Evolutionary conservation across 2,113 vertebrate genomes (phyloP).

Genomic region (Perca schrenkii): DNA sequence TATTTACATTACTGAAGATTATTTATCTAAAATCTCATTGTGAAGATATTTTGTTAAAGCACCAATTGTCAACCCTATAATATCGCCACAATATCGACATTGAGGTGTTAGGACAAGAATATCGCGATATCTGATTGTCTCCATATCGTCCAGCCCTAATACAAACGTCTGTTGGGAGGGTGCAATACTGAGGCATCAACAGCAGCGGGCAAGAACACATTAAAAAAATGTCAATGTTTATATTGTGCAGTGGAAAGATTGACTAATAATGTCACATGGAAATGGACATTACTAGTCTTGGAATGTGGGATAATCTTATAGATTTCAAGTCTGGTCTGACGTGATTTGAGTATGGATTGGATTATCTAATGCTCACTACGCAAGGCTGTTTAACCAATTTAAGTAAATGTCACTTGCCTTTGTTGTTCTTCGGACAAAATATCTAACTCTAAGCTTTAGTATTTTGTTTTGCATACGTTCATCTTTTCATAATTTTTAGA

Average conservation of each 20-base stretch:
- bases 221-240: neutral
- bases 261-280: neutral
- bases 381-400: too few relatives aligned
- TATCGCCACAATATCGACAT: too few relatives aligned
- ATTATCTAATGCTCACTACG: neutral
- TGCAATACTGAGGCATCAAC: neutral
- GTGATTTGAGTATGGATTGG: neutral
- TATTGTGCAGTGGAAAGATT: neutral
- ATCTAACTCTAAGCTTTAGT: neutral
- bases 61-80: too few relatives aligned
- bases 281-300: neutral
- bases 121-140: too few relatives aligned
- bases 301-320: neutral
- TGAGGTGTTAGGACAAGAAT: too few relatives aligned
- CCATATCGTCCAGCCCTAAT: neutral
- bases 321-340: neutral
- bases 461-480: neutral
- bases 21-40: too few relatives aligned
- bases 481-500: neutral
- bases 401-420: too few relatives aligned
- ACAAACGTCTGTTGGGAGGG: neutral
- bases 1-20: too few relatives aligned
- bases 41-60: too few relatives aligned
- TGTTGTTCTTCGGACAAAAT: neutral
- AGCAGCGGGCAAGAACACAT: neutral